Evolutionary conservation across 2,888 invertebrate species (phyloP).

Genomic region (Calephelis perditalis): DNA sequence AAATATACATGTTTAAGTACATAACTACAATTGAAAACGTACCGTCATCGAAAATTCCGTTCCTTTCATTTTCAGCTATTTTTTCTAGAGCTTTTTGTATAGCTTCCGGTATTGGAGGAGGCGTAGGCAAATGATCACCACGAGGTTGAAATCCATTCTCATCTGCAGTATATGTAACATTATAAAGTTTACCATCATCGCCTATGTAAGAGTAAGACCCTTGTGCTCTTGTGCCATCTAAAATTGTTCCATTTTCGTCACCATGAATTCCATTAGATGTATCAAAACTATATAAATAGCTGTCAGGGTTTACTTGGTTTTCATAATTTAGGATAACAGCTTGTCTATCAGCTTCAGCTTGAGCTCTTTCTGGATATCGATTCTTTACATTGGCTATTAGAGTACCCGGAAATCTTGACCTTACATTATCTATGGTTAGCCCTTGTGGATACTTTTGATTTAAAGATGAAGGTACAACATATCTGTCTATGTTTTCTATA

Average conservation of each 20-base stretch:
- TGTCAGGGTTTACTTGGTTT: conserved; percentile 46
- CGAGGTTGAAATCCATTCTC: conserved; percentile 59
- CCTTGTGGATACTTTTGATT: neutral
- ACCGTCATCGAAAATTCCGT: conserved; percentile 58
- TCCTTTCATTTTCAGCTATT: conserved; percentile 44
- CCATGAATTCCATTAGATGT: conserved; percentile 64
- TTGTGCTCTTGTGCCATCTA: conserved; percentile 51
- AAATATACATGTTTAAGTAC: too few species aligned
- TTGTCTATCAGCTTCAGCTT: conserved; percentile 46
- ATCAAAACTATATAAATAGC: conserved; percentile 54
- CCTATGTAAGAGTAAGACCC: conserved; percentile 60
- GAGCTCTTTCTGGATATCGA: conserved; percentile 39
- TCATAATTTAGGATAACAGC: conserved; percentile 52
- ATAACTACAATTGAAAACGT: conserved; percentile 25
- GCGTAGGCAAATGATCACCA: conserved; percentile 64
- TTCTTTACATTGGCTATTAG: neutral
- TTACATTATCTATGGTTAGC: neutral
- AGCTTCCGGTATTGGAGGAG: conserved; percentile 59
- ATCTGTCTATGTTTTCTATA: neutral
- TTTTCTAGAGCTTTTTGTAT: conserved; percentile 56
- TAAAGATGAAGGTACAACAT: neutral
- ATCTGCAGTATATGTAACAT: conserved; percentile 55
- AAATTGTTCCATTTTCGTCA: conserved; percentile 54
- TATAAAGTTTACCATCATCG: conserved; percentile 61
- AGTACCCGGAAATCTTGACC: neutral